Percentiles rank a stretch among this genome's conserved stretches.
Conservation (phyloP, 2,888 invertebrate species). For the Leptinotarsa haldemani region DNA sequence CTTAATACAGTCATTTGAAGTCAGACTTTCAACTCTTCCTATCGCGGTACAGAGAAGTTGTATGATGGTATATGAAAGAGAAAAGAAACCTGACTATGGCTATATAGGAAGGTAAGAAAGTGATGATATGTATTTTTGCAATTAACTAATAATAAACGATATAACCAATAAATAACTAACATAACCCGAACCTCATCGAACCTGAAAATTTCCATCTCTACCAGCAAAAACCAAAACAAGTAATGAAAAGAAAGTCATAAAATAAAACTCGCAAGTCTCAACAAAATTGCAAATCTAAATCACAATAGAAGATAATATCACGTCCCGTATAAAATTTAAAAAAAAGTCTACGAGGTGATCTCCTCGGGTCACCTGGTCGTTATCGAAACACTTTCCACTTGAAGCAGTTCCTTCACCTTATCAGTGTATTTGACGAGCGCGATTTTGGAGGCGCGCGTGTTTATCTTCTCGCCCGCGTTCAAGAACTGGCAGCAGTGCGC, state of each 20-base stretch:
- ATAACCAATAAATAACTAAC: neutral
- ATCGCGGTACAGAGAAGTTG: too few relatives aligned
- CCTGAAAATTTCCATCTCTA: slow-evolving; percentile 6
- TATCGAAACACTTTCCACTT: slow-evolving; percentile 82
- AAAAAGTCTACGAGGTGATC: slow-evolving; percentile 1
- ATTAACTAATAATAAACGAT: too few relatives aligned
- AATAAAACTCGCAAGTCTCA: slow-evolving; percentile 30
- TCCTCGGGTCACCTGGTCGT: slow-evolving; percentile 67
- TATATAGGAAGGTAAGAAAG: too few relatives aligned
- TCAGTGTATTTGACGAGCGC: slow-evolving; percentile 87
- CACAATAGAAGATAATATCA: slow-evolving; percentile 49
- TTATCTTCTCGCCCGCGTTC: slow-evolving; percentile 82
- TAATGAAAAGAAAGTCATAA: slow-evolving; percentile 16
- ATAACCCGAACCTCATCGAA: neutral
- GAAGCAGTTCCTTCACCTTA: slow-evolving; percentile 82
- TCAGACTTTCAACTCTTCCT: too few relatives aligned
- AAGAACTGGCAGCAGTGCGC: slow-evolving; percentile 84
- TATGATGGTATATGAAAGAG: too few relatives aligned
- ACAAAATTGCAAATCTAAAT: slow-evolving; percentile 48
- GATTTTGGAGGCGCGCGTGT: slow-evolving; percentile 83
- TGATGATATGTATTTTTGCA: too few relatives aligned
- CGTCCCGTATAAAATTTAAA: slow-evolving; percentile 31
- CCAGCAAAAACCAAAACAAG: slow-evolving; percentile 28
- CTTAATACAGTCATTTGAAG: too few relatives aligned
- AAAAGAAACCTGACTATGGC: too few relatives aligned